Conservation (phyloP, 2,113 vertebrate species). For the Narcine bancroftii region DNA sequence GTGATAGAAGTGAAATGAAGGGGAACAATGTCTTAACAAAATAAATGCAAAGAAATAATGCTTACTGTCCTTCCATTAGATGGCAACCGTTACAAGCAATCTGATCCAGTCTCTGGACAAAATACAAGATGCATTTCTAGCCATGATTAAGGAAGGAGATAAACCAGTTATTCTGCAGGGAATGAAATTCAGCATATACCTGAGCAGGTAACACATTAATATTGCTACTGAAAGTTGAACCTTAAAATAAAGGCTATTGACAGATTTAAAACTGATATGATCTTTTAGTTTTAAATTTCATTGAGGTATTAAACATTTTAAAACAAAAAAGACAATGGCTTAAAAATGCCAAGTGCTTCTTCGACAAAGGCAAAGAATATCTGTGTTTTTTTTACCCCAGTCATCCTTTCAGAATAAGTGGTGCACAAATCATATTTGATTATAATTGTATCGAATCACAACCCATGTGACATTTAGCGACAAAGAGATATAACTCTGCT, state of each 20-base stretch:
- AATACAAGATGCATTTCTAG: constrained; percentile 14
- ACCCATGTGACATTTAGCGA: neutral
- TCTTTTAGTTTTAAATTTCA: neutral
- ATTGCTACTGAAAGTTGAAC: neutral
- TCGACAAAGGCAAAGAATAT: too few relatives aligned
- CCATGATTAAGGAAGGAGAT: constrained; percentile 35
- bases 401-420: neutral
- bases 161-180: constrained; percentile 30
- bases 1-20: neutral
- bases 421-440: neutral
- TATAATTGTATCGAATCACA: neutral
- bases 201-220: constrained; percentile 45
- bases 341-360: neutral
- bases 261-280: neutral
- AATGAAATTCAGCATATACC: constrained; percentile 47
- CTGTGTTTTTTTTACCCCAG: too few relatives aligned
- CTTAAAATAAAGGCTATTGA: neutral
- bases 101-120: constrained; percentile 12
- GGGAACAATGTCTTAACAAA: neutral
- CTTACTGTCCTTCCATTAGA: neutral
- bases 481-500: neutral
- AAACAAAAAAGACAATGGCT: neutral
- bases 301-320: neutral
- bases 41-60: neutral
- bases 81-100: neutral